Base-by-base conservation (phyloP, 2,888 invertebrate species). In the Lasioglossum zephyrum region DNA sequence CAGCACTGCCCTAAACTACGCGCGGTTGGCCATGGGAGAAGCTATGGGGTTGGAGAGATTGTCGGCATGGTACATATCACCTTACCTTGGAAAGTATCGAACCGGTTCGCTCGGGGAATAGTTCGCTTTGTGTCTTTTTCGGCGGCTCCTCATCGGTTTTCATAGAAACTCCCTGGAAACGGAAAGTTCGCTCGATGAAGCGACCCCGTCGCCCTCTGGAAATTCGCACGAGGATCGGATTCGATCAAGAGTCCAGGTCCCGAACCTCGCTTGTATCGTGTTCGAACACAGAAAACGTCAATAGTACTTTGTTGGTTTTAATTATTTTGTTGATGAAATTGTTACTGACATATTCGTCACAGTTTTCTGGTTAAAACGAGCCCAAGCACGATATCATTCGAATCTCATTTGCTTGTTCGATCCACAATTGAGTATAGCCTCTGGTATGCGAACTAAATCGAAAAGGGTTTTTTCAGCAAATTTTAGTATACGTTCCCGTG, bases 31-130 rank as follows among this genome's bases (percentile, higher is more conserved):
- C 70, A 39, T 84, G 70, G 44, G 26, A 31, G 53, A 53, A 44
- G 53, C 39, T 39, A 84, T 69, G 39, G 53, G 75, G 79, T 31
- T 53, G 39, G 66, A 84, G 73, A 84, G 73, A 84, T 79, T 79
- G 78, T 73, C 76, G 63, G n/a, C n/a, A n/a, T n/a, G n/a, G n/a
- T n/a, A n/a, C n/a, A 75, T 87, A 91, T 84, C 84, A 36, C 63
- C 79, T 84, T 72, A 74, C 41, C 36, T 47, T 69, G 41, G 73
- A 6, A 31, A 36, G 73, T 44, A 70, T 60, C 57, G 18, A 18
- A 49, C 26, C 57, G 18, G 36, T 2, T 16, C 26, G 16, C 60
- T 60, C 70, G 44, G 44, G 26, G 31, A 66, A 31, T 39, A 70
- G 22, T 41, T 70, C 41, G 41, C 69, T 70, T 66, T 66, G 66